A percentile compares a stretch with the other conserved stretches of the same genome.
Conservation (phyloP, 2,888 invertebrate species). For the Galeopsomyia nigrocyanea region DNA sequence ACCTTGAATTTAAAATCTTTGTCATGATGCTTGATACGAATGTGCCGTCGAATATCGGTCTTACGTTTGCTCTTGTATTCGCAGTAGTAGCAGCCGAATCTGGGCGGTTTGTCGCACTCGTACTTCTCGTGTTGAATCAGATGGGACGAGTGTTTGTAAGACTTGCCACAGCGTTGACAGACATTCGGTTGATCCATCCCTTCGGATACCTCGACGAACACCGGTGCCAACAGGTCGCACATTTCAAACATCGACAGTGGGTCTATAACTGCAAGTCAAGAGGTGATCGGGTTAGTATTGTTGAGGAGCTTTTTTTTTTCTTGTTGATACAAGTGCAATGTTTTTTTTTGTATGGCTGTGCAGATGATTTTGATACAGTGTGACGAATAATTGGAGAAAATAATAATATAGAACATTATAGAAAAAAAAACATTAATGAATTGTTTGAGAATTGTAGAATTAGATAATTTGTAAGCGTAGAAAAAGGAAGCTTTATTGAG, state of each 20-base stretch:
- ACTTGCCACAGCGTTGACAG: slow-evolving; percentile 42
- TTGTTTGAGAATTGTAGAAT: no score
- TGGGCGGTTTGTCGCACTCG: slow-evolving; percentile 63
- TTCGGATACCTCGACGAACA: slow-evolving; percentile 19
- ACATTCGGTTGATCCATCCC: slow-evolving; percentile 38
- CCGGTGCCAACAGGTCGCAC: slow-evolving; percentile 36
- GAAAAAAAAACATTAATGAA: no score
- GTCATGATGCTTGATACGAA: slow-evolving; percentile 33
- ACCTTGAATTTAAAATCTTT: slow-evolving; percentile 37
- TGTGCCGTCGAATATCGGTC: slow-evolving; percentile 38
- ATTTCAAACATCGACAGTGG: slow-evolving; percentile 37
- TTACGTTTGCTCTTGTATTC: slow-evolving; percentile 49
- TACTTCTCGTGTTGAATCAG: slow-evolving; percentile 59
- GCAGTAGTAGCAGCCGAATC: slow-evolving; percentile 66
- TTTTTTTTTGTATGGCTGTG: no score
- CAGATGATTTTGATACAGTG: no score
- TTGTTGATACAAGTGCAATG: no score
- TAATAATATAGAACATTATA: no score
- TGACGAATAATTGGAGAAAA: no score
- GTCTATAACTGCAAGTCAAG: background rate
- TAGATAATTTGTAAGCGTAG: no score
- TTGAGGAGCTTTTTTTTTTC: no score
- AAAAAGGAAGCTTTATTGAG: no score
- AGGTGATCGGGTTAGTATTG: no score
- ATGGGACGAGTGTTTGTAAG: slow-evolving; percentile 50